A percentile compares a stretch with the other conserved stretches of the same genome.
These are phyloP conservation scores for Euproctis similis DNA, from an alignment of 2,888 invertebrate species.

Conservation along the genomic window DNA sequence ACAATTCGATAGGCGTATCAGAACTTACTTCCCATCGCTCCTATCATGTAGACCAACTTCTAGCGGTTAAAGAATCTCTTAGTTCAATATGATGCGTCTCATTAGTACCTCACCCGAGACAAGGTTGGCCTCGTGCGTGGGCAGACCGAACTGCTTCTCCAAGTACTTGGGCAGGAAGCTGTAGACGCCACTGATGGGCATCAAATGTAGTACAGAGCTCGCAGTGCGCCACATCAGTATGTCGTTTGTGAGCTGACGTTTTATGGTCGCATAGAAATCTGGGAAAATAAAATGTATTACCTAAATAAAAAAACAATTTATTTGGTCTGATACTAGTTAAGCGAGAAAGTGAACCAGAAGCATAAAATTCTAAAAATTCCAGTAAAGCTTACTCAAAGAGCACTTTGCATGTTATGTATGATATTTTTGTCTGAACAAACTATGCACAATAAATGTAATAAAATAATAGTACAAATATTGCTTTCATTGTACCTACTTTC, in stretches of 20 bases:
- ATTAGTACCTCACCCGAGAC: constrained; percentile 84
- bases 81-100: constrained; percentile 19
- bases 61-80: constrained; percentile 1
- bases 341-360: too few species aligned
- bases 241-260: constrained; percentile 88
- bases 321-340: too few species aligned
- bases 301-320: too few species aligned
- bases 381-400: too few species aligned
- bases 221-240: constrained; percentile 94
- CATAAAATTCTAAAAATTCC: too few species aligned
- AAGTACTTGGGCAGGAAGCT: constrained; percentile 95
- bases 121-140: constrained; percentile 92
- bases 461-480: too few species aligned
- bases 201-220: constrained; percentile 90
- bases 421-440: too few species aligned
- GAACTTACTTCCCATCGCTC: neutral
- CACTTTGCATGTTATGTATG: too few species aligned
- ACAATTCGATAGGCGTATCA: neutral
- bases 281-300: constrained; percentile 11
- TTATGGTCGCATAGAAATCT: constrained; percentile 68
- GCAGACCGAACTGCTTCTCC: constrained; percentile 92
- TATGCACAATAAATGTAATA: too few species aligned
- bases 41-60: too few species aligned
- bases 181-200: constrained; percentile 94
- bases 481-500: too few species aligned